Percentiles rank a stretch among this genome's conserved stretches.
These are phyloP conservation scores for Hydrotaea cyrtoneurina DNA, from an alignment of 2,888 invertebrate species.

Conservation along the genomic window DNA sequence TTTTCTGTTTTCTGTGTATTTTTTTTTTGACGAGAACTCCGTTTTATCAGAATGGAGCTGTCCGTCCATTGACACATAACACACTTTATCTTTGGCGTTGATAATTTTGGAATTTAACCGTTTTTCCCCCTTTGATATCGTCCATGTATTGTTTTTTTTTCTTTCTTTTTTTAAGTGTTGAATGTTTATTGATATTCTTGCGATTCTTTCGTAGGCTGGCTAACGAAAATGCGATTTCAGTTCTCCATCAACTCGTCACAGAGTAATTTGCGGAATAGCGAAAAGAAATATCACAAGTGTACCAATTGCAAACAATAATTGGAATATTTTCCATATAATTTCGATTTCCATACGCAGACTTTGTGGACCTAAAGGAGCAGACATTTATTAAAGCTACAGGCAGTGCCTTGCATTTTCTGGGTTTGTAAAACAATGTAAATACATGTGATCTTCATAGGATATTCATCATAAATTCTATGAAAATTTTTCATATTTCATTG, in stretches of 20 bases:
- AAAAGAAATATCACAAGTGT: no score
- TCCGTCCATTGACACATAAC: slow-evolving; percentile 36
- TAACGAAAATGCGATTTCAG: background rate
- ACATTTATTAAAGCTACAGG: no score
- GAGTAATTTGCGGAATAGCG: background rate
- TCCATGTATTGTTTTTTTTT: no score
- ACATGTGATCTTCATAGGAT: no score
- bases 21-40: no score
- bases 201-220: background rate
- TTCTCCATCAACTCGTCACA: background rate
- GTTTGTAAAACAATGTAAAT: no score
- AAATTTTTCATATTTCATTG: no score
- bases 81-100: background rate
- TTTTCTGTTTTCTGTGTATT: no score
- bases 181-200: background rate
- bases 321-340: background rate
- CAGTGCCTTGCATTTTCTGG: no score
- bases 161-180: background rate
- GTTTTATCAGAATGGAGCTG: slow-evolving; percentile 36
- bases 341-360: background rate
- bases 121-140: slow-evolving; percentile 34
- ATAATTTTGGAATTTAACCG: slow-evolving; percentile 23
- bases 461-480: no score
- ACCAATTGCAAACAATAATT: background rate
- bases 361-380: no score